Conservation (phyloP, 1,140 invertebrate genomes). For the Ostrea edulis region DNA sequence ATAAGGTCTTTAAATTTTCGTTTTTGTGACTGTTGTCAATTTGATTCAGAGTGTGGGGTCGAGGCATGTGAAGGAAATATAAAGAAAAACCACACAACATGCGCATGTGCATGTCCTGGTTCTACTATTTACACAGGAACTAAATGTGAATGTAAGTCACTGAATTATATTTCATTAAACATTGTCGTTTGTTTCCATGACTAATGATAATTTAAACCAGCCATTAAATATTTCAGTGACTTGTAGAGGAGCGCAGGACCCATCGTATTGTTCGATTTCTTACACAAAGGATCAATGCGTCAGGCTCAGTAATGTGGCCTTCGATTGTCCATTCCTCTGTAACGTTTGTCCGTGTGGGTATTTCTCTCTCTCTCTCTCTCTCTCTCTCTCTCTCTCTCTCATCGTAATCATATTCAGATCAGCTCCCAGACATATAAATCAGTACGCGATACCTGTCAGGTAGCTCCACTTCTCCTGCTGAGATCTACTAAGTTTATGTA, state of each 20-base stretch:
- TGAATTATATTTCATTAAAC: not conserved
- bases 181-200: too few species aligned
- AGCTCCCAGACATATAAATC: too few species aligned
- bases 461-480: not conserved
- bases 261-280: not conserved
- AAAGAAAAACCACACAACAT: slow-evolving; percentile 14
- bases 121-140: not conserved
- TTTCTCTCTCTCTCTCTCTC: not conserved
- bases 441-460: not conserved
- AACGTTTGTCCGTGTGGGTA: slow-evolving; percentile 40
- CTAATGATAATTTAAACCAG: not conserved
- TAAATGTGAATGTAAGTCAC: slow-evolving; percentile 36
- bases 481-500: too few species aligned
- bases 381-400: not conserved
- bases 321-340: slow-evolving; percentile 33
- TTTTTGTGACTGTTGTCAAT: not conserved
- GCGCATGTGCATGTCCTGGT: not conserved
- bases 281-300: not conserved
- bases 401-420: not conserved
- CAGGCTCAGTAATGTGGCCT: slow-evolving; percentile 22
- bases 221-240: slow-evolving; percentile 20
- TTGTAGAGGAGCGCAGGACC: not conserved
- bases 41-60: not conserved
- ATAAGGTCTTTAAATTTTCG: not conserved
- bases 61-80: not conserved